Evolutionary conservation across 37 sponge, comb jelly and placozoan genomes (phyloP), one percentile per base, ranked within the genome.

Genomic region (Cladorhizidae sp.): DNA sequence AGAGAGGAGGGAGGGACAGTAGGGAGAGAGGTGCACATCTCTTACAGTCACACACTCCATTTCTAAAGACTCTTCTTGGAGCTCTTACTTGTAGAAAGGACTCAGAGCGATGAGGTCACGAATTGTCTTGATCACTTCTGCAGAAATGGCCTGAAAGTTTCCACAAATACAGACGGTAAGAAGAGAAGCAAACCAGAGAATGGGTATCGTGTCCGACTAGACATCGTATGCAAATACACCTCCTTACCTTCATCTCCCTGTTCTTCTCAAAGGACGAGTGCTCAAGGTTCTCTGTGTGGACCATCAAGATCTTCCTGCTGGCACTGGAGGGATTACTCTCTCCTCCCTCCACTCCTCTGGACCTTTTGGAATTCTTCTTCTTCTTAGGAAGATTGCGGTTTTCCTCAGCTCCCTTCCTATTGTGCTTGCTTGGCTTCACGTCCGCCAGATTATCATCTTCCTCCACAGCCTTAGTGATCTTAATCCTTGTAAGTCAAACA

Each of bases 81-180:
- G 25, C n/a, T 7, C 62, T 61, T 28, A 90, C 91, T 73, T 90
- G 78, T 93, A 97, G 38, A 97, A 72, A 21, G 95, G 95, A 74
- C 92, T 97, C 49, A 90, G 80, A 22, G 82, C 83, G 40, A 97
- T 88, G 52, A 97, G 90, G 73, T 97, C 95, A 2, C 98, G 86
- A 37, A 97, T 87, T 33, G 98, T 97, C 55, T 97, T 92, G 51
- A 97, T 87, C 11, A 97, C 85, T 73, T 97, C 98, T 40, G 93
- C 95, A 56, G 93, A 86, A 0, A 97, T 50, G 38, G 98, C 98
- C 93, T 93, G 67, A 9, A 70, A n/a, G n/a, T n/a, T n/a, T n/a
- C n/a, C n/a, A n/a, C n/a, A n/a, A n/a, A n/a, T n/a, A n/a, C n/a
- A 78, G 50, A 57, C 14, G 18, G 18, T 54, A 54, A 54, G 18